Evolutionary conservation across 2,888 invertebrate genomes (phyloP).

Genomic region (Ariolimax columbianus): DNA sequence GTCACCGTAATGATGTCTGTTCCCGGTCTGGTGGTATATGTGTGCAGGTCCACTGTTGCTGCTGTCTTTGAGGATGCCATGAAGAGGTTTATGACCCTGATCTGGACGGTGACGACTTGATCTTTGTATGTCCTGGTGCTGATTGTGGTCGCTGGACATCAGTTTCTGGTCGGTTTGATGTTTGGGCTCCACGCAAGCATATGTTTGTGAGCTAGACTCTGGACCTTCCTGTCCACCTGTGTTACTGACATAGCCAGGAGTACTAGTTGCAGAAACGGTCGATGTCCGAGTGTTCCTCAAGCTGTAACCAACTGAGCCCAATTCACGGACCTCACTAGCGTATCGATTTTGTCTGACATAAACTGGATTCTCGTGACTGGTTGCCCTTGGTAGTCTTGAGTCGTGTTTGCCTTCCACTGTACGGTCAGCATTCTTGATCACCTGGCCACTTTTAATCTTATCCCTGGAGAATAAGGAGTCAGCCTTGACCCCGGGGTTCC

Average conservation of each 20-base stretch:
- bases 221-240: background rate
- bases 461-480: background rate
- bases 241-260: background rate
- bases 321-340: background rate
- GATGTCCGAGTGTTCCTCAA: background rate
- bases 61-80: conserved; percentile 43
- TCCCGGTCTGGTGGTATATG: background rate
- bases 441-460: background rate
- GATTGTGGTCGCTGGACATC: background rate
- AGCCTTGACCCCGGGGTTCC: background rate
- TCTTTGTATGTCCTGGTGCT: background rate
- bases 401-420: background rate
- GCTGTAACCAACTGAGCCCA: background rate
- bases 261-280: background rate
- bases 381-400: too few species aligned
- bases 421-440: background rate
- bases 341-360: background rate
- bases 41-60: background rate
- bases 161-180: background rate
- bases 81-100: conserved; percentile 1
- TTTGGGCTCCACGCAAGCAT: background rate
- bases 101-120: background rate
- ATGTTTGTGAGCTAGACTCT: background rate
- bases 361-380: background rate
- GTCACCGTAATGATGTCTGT: background rate